These are phyloP conservation scores for Arnoldichthys spilopterus DNA, from an alignment of 2,797 vertebrate genomes.

Conservation along the genomic window DNA sequence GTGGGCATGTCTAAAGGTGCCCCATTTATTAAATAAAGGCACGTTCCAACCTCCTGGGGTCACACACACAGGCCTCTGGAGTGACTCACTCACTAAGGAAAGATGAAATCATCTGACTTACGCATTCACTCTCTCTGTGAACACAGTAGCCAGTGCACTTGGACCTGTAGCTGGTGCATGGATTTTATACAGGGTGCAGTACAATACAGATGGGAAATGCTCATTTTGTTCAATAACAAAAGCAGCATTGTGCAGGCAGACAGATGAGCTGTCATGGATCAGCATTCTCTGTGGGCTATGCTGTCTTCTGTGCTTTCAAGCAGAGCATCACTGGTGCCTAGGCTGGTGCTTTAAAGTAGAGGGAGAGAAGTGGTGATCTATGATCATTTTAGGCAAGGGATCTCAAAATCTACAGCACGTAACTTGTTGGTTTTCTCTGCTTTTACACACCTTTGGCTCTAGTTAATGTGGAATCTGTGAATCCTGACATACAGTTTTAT, in stretches of 20 bases:
- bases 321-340: neutral
- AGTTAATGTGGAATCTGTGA: too few species aligned
- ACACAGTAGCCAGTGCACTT: neutral
- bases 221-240: constrained; percentile 6
- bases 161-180: neutral
- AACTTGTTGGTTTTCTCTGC: neutral
- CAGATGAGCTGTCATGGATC: neutral
- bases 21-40: constrained; percentile 37
- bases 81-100: constrained; percentile 33
- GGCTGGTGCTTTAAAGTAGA: neutral
- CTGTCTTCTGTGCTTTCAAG: constrained; percentile 4
- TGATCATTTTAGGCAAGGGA: neutral
- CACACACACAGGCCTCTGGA: neutral
- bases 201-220: neutral
- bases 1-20: constrained; percentile 41
- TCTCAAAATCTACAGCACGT: neutral
- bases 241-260: neutral
- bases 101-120: constrained; percentile 30
- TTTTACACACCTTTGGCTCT: neutral
- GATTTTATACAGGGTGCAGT: neutral
- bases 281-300: neutral
- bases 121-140: constrained; percentile 14
- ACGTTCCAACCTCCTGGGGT: constrained; percentile 7
- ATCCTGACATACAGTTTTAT: too few species aligned
- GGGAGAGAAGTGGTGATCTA: neutral